Conservation (phyloP, 2,888 invertebrate genomes). For the Lasioglossum vierecki region DNA sequence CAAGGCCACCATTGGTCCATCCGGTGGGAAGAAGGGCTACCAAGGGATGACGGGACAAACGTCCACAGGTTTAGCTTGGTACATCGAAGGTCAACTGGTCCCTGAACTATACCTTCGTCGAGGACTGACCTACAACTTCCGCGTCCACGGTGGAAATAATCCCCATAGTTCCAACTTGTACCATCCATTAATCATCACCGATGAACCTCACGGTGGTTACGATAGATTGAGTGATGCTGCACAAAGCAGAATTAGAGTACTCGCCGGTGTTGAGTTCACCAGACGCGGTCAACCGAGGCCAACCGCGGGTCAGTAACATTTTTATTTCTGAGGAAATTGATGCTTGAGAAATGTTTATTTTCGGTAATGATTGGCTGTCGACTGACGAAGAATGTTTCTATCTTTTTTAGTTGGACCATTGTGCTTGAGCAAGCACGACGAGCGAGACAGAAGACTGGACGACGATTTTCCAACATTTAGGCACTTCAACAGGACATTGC, state of each 20-base stretch:
- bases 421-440: slow-evolving; percentile 89
- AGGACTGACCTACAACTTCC: slow-evolving; percentile 93
- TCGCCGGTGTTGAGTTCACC: slow-evolving; percentile 93
- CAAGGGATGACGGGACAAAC: slow-evolving; percentile 89
- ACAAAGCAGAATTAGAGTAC: slow-evolving; percentile 89
- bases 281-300: slow-evolving; percentile 92
- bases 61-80: slow-evolving; percentile 93
- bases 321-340: not conserved
- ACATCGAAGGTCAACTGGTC: slow-evolving; percentile 94
- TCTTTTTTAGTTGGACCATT: slow-evolving; percentile 89
- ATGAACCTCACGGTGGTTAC: slow-evolving; percentile 93
- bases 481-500: slow-evolving; percentile 92
- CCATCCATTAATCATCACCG: slow-evolving; percentile 95
- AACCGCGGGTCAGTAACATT: slow-evolving; percentile 85
- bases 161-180: slow-evolving; percentile 93
- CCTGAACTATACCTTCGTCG: slow-evolving; percentile 95
- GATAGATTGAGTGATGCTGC: slow-evolving; percentile 90
- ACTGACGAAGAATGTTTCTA: not conserved
- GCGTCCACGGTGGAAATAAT: slow-evolving; percentile 93
- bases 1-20: slow-evolving; percentile 92
- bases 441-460: slow-evolving; percentile 90
- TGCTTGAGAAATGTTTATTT: not conserved
- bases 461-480: slow-evolving; percentile 92
- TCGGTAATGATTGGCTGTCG: not conserved
- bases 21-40: slow-evolving; percentile 92